Base-by-base conservation (phyloP, 2,888 invertebrate species). In the Agrilus biguttatus region DNA sequence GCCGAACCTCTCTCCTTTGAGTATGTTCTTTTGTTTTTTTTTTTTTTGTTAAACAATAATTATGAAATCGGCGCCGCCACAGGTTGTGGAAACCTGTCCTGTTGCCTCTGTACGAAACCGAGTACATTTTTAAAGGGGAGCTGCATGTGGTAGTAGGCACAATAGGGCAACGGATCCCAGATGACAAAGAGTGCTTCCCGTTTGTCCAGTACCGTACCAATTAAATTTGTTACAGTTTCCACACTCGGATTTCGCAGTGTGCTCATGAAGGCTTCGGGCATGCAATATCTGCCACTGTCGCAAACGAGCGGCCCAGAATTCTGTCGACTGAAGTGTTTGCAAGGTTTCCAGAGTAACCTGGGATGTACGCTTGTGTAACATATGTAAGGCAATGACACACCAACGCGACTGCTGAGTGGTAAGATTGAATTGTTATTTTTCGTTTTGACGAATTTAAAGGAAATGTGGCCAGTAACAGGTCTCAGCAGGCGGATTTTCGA, bases 121-220 rank as follows among this genome's bases (percentile, higher is more conserved):
- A 72, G 63, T 23, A 77, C 68, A 49, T 74, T 74, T 51, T 71
- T 70, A 50, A 80, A 70, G 0, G 86, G 85, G 53, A 80, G 62
- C 56, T 86, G 82, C 53, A 88, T 77, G 59, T 85, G 85, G 65
- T 87, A 87, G 60, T 85, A 87, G 3, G 84, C 86, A 58, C 85
- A 86, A 59, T 87, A 88, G 0, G 88, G 88, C 53, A 88, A 60
- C 5, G 88, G 88, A 59, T 88, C 88, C 87, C 87, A 87, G 56
- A 80, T 81, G 5, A 80, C 75, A 57, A 88, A 88, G 1, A 88
- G 67, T 0, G 84, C 86, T 58, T 88, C 86, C 35, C 83, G 72
- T 51, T 83, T 84, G 55, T 86, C 84, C 51, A 86, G 60, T 33
- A 83, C 79, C 0, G 78, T 79, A 34, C 78, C 77, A 53, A 80